phyloP scores from a whole-genome alignment of 2,888 invertebrate species.

The Itoplectis maculator region DNA sequence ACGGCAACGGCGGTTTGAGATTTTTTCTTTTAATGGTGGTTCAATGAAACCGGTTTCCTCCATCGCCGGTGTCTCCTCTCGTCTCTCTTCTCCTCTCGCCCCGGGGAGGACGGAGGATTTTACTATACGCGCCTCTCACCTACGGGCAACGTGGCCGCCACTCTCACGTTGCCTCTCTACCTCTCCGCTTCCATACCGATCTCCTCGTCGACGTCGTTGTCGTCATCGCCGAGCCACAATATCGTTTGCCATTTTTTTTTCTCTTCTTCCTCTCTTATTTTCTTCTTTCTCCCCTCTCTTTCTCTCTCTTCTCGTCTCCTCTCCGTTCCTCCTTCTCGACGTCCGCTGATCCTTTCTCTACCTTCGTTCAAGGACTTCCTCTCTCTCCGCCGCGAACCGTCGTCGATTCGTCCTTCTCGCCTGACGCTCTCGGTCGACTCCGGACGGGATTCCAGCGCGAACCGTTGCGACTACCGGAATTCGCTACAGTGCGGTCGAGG shows the following conservation, averaged over 20 bases:
- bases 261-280: slow-evolving; percentile 2
- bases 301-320: background rate
- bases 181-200: slow-evolving; percentile 30
- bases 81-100: slow-evolving; percentile 62
- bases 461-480: slow-evolving; percentile 54
- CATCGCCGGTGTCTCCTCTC: slow-evolving; percentile 42
- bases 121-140: slow-evolving; percentile 65
- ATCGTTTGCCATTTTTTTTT: slow-evolving; percentile 36
- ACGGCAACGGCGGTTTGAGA: slow-evolving; percentile 75
- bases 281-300: slow-evolving; percentile 44
- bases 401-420: slow-evolving; percentile 54
- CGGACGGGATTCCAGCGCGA: slow-evolving; percentile 63
- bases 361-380: slow-evolving; percentile 60
- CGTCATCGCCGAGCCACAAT: slow-evolving; percentile 45
- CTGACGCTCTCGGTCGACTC: slow-evolving; percentile 35
- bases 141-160: slow-evolving; percentile 60
- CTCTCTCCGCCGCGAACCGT: slow-evolving; percentile 47
- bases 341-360: slow-evolving; percentile 67
- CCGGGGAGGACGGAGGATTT: slow-evolving; percentile 56
- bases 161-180: slow-evolving; percentile 43
- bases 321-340: slow-evolving; percentile 27
- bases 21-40: slow-evolving; percentile 83
- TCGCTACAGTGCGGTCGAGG: slow-evolving; percentile 41
- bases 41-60: slow-evolving; percentile 83
- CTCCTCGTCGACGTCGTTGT: slow-evolving; percentile 29